phyloP scores from a whole-genome alignment of 2,797 vertebrate species.

The Chelon labrosus region DNA sequence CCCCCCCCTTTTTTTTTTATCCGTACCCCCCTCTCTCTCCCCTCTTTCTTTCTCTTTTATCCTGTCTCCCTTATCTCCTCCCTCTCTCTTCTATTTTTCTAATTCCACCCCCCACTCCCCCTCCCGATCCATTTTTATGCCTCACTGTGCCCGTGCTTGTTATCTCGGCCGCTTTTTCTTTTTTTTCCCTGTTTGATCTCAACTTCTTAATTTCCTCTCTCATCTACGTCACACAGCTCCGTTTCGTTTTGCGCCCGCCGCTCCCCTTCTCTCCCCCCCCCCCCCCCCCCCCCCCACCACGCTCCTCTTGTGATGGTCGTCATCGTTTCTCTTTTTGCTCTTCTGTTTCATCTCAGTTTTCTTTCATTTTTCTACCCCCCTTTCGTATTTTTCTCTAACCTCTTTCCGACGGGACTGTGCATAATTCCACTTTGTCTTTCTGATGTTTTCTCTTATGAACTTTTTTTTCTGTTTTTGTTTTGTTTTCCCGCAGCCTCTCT shows the following conservation, averaged over 20 bases:
- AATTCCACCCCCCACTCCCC: conserved; percentile 71
- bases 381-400: conserved; percentile 18
- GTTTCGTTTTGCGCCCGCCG: conserved; percentile 29
- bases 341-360: conserved; percentile 24
- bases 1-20: conserved; percentile 61
- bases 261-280: too few species aligned
- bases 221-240: conserved; percentile 59
- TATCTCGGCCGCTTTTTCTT: conserved; percentile 67
- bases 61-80: conserved; percentile 66
- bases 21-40: neutral
- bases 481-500: conserved; percentile 80
- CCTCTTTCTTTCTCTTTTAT: conserved; percentile 52
- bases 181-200: conserved; percentile 69
- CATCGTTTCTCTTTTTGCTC: conserved; percentile 25
- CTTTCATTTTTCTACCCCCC: conserved; percentile 1
- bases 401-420: neutral
- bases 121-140: conserved; percentile 75
- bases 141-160: conserved; percentile 71
- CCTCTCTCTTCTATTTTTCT: conserved; percentile 70
- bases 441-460: conserved; percentile 16
- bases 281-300: neutral
- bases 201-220: conserved; percentile 81
- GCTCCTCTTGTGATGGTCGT: conserved; percentile 26
- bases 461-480: conserved; percentile 8
- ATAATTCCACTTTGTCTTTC: neutral